Evolutionary conservation across 1,140 invertebrate genomes (phyloP).

Genomic region (Epicauta chinensis): DNA sequence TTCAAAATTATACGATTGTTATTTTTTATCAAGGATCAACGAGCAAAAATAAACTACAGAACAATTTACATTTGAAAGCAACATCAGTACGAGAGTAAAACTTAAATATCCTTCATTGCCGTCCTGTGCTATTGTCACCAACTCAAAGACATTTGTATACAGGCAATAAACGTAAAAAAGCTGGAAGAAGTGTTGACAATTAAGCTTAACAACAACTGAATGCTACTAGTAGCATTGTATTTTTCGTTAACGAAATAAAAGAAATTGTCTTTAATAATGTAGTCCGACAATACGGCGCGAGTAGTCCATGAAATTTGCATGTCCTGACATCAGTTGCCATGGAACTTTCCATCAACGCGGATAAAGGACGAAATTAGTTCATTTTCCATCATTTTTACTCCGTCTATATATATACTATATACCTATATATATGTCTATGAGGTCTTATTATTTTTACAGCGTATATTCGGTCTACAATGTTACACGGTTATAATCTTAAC

Average conservation of each 20-base stretch:
- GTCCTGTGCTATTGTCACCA: slow-evolving; percentile 22
- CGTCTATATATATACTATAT: slow-evolving; percentile 13
- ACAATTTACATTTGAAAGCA: slow-evolving; percentile 32
- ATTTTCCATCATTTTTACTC: not conserved
- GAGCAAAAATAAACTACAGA: slow-evolving; percentile 7
- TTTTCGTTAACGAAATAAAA: slow-evolving; percentile 31
- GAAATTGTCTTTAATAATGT: slow-evolving; percentile 38
- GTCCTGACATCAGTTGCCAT: slow-evolving; percentile 25
- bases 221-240: slow-evolving; percentile 30
- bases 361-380: slow-evolving; percentile 22
- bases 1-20: slow-evolving; percentile 4
- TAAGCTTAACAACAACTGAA: slow-evolving; percentile 32
- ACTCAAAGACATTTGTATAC: slow-evolving; percentile 30
- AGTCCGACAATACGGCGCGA: slow-evolving; percentile 23
- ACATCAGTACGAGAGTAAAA: slow-evolving; percentile 23
- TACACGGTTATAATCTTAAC: too few species aligned
- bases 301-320: slow-evolving; percentile 34
- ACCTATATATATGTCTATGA: too few species aligned
- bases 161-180: slow-evolving; percentile 31
- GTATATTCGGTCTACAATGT: not conserved
- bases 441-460: slow-evolving; percentile 22
- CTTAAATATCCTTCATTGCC: slow-evolving; percentile 28
- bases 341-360: slow-evolving; percentile 27
- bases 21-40: slow-evolving; percentile 13
- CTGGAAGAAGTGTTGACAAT: slow-evolving; percentile 36